Base-by-base conservation (phyloP, 2,797 vertebrate species). In the Malurus leucopterus region DNA sequence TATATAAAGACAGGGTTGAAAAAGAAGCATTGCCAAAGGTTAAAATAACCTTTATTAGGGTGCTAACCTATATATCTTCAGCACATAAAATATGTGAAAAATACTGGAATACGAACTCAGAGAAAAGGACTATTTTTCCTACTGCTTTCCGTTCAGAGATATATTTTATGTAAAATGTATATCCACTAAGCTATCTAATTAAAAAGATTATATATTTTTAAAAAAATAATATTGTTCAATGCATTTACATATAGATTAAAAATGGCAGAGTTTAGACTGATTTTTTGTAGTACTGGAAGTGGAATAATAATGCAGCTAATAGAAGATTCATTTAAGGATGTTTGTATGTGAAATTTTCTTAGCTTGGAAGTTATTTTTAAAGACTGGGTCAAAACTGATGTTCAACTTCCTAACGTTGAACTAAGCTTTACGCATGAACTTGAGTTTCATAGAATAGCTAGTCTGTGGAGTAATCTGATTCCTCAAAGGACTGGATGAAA, bases 41-140 rank as follows among this genome's bases (percentile, higher is more conserved):
- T 91, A 94, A 92, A 92, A 88, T 77, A 94, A 79, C 40, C 62
- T 74, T 80, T 86, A 41, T 83, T 90, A 79, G 32, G 4, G 46
- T 82, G 46, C 57, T 89, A 84, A 67, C 32, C 57, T 92, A 46
- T 90, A 90, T 91, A 92, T 86, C n/a, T 70, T 90, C 54, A 80
- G 54, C 50, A 64, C 30, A 76, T 90, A 91, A 92, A 82, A 86
- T 86, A 84, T 11, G 9, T 70, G 69, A 62, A 91, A 76, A 90
- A 54, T 14, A 49, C 30, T 71, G 23, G 80, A 82, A 92, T 36
- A 70, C 11, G 80, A 90, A 84, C 20, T 22, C 22, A 46, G 44
- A 69, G 57, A 67, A 91, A 92, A 73, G 40, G 6, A 22, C 13
- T 88, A 2, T 54, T 94, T 82, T 82, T 74, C n/a, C 40, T 83